Evolutionary conservation across 2,113 vertebrate genomes (phyloP).

Genomic region (Ranitomeya imitator): DNA sequence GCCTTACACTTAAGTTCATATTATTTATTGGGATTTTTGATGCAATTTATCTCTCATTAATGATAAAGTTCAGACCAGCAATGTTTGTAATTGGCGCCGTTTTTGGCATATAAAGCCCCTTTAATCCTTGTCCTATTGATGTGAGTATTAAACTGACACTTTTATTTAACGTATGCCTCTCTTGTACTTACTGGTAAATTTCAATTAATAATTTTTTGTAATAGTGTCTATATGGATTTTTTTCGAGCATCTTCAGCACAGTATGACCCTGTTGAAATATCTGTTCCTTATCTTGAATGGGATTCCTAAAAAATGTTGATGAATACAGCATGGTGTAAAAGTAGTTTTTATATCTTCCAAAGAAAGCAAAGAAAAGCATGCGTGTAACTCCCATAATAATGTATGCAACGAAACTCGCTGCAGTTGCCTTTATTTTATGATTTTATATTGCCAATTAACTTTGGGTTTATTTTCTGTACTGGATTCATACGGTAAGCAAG

Average conservation of each 20-base stretch:
- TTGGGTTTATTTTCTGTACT: not conserved
- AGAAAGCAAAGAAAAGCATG: not conserved
- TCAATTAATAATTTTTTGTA: not conserved
- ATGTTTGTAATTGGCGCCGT: not conserved
- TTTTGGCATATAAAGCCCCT: not conserved
- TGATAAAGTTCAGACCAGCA: not conserved
- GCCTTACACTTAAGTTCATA: not conserved
- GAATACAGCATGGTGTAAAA: not conserved
- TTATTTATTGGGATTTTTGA: not conserved
- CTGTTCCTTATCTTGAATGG: constrained; percentile 12
- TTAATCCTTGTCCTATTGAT: not conserved
- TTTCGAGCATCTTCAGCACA: not conserved
- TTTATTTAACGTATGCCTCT: not conserved
- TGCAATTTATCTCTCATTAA: not conserved
- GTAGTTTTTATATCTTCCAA: not conserved
- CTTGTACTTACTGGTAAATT: not conserved
- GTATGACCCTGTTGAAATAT: not conserved
- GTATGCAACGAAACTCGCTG: not conserved
- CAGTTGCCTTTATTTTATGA: not conserved
- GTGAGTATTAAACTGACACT: not conserved
- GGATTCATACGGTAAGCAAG: not conserved
- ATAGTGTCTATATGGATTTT: not conserved
- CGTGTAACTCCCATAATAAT: not conserved
- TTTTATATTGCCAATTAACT: not conserved
- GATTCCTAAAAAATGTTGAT: constrained; percentile 3